Evolutionary conservation across 2,888 invertebrate genomes (phyloP).

Genomic region (Drosophila borborema): DNA sequence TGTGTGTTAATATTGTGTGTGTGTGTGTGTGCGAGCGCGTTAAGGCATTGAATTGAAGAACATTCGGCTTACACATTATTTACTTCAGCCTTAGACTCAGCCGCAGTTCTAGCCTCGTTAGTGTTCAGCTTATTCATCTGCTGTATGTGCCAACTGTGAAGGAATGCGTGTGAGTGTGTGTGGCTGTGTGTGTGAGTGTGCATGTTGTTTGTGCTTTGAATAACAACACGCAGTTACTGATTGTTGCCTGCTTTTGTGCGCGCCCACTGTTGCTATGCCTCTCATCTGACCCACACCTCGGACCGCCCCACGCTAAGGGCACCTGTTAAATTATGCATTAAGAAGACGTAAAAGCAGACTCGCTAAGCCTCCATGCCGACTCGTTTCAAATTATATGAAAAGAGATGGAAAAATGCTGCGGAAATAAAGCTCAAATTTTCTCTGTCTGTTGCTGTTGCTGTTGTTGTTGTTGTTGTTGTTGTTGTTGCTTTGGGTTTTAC

Average conservation of each 20-base stretch:
- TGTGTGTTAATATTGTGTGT: constrained; percentile 18
- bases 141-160: constrained; percentile 35
- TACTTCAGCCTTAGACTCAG: constrained; percentile 22
- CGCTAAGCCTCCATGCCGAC: constrained; percentile 28
- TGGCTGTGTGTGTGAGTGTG: constrained; percentile 18
- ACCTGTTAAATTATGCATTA: constrained; percentile 80
- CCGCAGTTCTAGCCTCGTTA: constrained; percentile 59
- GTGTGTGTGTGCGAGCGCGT: constrained; percentile 4
- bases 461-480: constrained; percentile 10
- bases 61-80: constrained; percentile 40
- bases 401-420: constrained; percentile 44
- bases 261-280: constrained; percentile 40
- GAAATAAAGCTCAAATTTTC: constrained; percentile 27
- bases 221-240: constrained; percentile 77
- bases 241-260: constrained; percentile 73
- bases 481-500: constrained; percentile 23
- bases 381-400: constrained; percentile 38
- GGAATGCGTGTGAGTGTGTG: constrained; percentile 32
- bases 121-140: constrained; percentile 34
- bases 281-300: constrained; percentile 12
- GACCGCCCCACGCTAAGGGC: constrained; percentile 31
- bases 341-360: constrained; percentile 46
- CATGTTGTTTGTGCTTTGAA: constrained; percentile 67
- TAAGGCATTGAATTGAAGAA: constrained; percentile 42
- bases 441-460: constrained; percentile 14